These are phyloP conservation scores for Papilio helenus DNA, from an alignment of 1,140 invertebrate genomes.

Conservation along the genomic window DNA sequence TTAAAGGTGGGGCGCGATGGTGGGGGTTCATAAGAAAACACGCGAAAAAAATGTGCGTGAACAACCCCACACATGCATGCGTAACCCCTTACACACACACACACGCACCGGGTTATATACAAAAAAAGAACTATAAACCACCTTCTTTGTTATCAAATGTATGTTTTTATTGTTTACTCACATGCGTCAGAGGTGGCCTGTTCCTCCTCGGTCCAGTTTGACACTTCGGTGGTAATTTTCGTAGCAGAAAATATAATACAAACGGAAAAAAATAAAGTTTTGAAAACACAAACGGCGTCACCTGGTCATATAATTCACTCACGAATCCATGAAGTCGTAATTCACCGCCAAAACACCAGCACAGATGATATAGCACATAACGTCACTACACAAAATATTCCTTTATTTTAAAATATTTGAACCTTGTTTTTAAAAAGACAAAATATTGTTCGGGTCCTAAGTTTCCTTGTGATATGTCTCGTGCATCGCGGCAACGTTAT, in stretches of 20 bases:
- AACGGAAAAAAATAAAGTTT: slow-evolving; percentile 58
- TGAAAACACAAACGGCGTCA: slow-evolving; percentile 62
- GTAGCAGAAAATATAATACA: slow-evolving; percentile 64
- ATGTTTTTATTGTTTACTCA: slow-evolving; percentile 58
- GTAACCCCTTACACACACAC: slow-evolving; percentile 56
- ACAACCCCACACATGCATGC: slow-evolving; percentile 65
- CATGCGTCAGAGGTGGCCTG: slow-evolving; percentile 80
- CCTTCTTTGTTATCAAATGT: slow-evolving; percentile 47
- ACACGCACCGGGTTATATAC: slow-evolving; percentile 50
- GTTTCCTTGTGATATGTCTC: slow-evolving; percentile 80
- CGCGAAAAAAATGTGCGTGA: slow-evolving; percentile 80
- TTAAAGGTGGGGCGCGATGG: slow-evolving; percentile 71
- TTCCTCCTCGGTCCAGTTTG: slow-evolving; percentile 80
- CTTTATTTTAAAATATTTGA: slow-evolving; percentile 49
- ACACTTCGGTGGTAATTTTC: slow-evolving; percentile 82
- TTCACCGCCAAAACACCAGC: slow-evolving; percentile 66
- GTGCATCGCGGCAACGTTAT: slow-evolving; percentile 56
- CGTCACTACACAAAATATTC: slow-evolving; percentile 72
- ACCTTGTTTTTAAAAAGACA: slow-evolving; percentile 49
- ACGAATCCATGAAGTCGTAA: slow-evolving; percentile 63
- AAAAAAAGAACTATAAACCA: slow-evolving; percentile 44
- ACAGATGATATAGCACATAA: slow-evolving; percentile 71
- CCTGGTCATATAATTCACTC: slow-evolving; percentile 64
- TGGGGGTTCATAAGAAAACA: slow-evolving; percentile 70
- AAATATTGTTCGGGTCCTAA: slow-evolving; percentile 78